These are phyloP conservation scores for Tiliqua scincoides DNA, from an alignment of 2,113 vertebrate species.

Conservation along the genomic window DNA sequence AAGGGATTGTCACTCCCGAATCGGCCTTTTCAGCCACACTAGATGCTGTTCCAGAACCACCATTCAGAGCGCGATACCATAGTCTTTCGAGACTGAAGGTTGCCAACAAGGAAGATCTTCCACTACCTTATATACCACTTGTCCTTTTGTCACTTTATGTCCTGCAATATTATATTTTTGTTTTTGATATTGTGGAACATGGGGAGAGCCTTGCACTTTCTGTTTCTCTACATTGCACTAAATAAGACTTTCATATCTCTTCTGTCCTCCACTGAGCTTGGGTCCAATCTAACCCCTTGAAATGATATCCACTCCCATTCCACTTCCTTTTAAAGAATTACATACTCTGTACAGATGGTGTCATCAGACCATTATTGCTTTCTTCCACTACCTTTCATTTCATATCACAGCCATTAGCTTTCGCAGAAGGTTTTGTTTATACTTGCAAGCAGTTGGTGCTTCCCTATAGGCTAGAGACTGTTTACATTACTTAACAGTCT, in stretches of 20 bases:
- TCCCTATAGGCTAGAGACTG: neutral
- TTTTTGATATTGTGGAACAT: neutral
- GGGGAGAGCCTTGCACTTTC: neutral
- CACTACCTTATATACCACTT: neutral
- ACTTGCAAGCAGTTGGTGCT: neutral
- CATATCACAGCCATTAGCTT: neutral
- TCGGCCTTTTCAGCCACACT: no score
- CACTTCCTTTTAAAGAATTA: neutral
- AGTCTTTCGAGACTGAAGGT: no score
- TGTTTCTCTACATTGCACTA: neutral
- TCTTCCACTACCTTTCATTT: neutral
- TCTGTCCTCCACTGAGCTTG: neutral
- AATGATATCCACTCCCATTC: neutral
- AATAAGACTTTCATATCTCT: neutral
- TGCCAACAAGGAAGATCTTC: no score
- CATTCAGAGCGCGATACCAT: no score
- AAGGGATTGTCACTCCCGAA: no score
- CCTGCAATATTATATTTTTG: neutral
- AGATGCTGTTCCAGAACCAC: no score
- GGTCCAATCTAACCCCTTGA: neutral
- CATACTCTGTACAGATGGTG: neutral
- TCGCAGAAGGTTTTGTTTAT: neutral
- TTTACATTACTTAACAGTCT: conserved; percentile 12
- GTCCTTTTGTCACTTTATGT: neutral
- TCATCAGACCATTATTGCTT: neutral